Evolutionary conservation across 2,113 vertebrate species (phyloP).

Genomic region (Acanthisitta chloris): DNA sequence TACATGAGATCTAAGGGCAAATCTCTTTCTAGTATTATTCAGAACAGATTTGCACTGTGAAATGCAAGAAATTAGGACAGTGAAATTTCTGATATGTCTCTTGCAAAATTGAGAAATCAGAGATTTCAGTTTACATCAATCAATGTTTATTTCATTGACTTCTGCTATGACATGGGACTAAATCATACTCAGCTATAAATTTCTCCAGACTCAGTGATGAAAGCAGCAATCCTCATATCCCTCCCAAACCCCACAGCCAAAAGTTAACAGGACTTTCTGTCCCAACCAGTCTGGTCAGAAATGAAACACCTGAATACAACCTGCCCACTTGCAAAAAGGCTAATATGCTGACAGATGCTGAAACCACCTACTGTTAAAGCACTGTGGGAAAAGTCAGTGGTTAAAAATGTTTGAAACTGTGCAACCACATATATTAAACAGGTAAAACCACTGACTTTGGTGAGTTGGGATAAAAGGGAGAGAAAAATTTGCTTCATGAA

Average conservation of each 20-base stretch:
- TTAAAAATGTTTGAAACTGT: not conserved
- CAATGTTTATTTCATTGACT: not conserved
- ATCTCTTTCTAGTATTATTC: not conserved
- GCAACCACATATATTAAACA: not conserved
- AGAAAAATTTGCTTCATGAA: fast-evolving
- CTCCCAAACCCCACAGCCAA: not conserved
- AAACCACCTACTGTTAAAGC: not conserved
- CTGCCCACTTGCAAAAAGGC: not conserved
- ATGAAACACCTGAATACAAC: not conserved
- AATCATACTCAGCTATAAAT: not conserved
- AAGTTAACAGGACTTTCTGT: not conserved
- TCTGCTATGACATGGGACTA: not conserved
- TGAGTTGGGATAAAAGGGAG: not conserved
- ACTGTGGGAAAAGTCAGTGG: not conserved
- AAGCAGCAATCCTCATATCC: not conserved
- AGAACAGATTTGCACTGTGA: not conserved
- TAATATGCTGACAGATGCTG: not conserved
- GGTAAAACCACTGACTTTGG: not conserved
- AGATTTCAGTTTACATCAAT: too few relatives aligned
- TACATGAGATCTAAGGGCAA: not conserved
- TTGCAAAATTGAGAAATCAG: not conserved
- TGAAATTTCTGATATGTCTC: not conserved
- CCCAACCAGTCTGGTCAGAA: not conserved
- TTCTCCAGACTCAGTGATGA: not conserved
- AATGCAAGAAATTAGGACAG: not conserved